A percentile compares a stretch with the other conserved stretches of the same genome.
Conservation (phyloP, 37 sponge, comb jelly and placozoan genomes). For the Lycopodina hypogea region DNA sequence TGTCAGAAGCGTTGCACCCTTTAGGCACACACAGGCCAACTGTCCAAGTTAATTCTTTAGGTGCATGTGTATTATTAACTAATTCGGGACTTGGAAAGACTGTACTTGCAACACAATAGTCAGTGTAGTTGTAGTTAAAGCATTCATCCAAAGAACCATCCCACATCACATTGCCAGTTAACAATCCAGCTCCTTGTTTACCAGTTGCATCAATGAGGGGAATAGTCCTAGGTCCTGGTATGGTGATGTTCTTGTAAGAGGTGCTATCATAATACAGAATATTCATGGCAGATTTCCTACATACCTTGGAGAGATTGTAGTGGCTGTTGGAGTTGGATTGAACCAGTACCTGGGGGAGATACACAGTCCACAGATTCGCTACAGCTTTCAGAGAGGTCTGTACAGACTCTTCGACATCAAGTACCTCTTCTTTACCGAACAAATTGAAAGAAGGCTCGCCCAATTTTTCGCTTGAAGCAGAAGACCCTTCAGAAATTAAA, state of each 20-base stretch:
- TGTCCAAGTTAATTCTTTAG: background rate
- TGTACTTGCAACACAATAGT: slow-evolving; percentile 28
- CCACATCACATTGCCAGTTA: slow-evolving; percentile 41
- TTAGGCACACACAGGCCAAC: slow-evolving; percentile 42
- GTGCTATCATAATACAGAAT: background rate
- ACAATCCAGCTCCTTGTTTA: slow-evolving; percentile 33
- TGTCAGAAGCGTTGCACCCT: slow-evolving; percentile 18
- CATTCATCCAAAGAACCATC: slow-evolving; percentile 72
- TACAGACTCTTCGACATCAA: no score
- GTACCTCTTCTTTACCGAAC: no score
- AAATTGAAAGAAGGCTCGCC: no score
- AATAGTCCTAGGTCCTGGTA: background rate
- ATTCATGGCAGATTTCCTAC: background rate
- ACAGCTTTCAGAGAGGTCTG: no score
- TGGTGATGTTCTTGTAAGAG: background rate
- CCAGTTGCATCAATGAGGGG: slow-evolving; percentile 17
- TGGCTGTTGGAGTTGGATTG: no score
- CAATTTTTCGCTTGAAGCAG: no score
- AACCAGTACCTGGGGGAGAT: background rate
- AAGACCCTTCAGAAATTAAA: no score
- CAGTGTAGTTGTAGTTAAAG: slow-evolving; percentile 7
- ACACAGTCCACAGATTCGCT: background rate
- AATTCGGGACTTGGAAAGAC: background rate
- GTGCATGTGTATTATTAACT: background rate
- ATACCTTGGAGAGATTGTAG: background rate